phyloP scores from a whole-genome alignment of 2,888 invertebrate genomes.

The Sympetrum striolatum region DNA sequence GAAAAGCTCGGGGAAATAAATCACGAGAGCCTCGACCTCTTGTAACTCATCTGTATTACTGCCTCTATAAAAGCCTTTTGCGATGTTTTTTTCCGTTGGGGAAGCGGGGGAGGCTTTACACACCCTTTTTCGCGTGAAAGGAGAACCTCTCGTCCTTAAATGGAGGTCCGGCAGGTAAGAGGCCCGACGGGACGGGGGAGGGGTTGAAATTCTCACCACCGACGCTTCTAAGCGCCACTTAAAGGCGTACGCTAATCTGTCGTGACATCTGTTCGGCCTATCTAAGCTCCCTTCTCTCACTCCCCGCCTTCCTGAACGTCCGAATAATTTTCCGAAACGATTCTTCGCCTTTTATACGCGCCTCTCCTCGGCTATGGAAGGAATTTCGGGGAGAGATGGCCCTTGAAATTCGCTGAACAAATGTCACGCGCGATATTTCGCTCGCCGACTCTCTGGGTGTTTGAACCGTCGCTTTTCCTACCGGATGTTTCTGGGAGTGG shows the following conservation, averaged over 20 bases:
- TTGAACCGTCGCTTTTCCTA: too few relatives aligned
- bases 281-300: not conserved
- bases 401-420: too few relatives aligned
- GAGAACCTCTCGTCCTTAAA: not conserved
- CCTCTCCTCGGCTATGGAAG: too few relatives aligned
- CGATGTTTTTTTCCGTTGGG: not conserved
- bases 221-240: not conserved
- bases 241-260: not conserved
- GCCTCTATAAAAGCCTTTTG: not conserved
- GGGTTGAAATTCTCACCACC: not conserved
- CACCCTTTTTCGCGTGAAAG: not conserved
- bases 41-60: slow-evolving; percentile 34
- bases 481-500: too few relatives aligned
- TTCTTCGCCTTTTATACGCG: too few relatives aligned
- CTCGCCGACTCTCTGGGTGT: too few relatives aligned
- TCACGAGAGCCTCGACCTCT: slow-evolving; percentile 35
- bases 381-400: too few relatives aligned
- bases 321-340: too few relatives aligned
- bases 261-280: not conserved
- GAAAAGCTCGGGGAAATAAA: slow-evolving; percentile 14
- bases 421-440: too few relatives aligned
- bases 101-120: not conserved
- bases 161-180: not conserved
- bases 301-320: too few relatives aligned
- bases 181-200: not conserved